A percentile compares a stretch with the other conserved stretches of the same genome.
These are phyloP conservation scores for Neelides folsomi DNA, from an alignment of 2,888 invertebrate genomes.

Conservation along the genomic window DNA sequence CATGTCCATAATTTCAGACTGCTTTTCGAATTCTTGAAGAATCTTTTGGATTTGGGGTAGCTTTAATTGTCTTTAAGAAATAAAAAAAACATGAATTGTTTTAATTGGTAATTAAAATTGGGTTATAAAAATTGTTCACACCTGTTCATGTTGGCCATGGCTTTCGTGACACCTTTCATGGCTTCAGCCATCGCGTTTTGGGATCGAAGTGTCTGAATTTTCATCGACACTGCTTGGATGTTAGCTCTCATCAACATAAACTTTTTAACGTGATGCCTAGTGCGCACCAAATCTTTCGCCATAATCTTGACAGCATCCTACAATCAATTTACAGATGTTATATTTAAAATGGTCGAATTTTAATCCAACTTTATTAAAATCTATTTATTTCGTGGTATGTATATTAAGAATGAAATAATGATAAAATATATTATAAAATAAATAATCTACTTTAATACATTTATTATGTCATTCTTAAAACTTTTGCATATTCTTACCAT, in stretches of 20 bases:
- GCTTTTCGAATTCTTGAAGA: constrained; percentile 93
- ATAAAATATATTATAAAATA: too few relatives aligned
- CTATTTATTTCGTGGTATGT: too few relatives aligned
- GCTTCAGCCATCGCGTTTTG: constrained; percentile 99
- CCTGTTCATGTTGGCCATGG: constrained; percentile 96
- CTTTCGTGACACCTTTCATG: constrained; percentile 96
- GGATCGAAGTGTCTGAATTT: constrained; percentile 92
- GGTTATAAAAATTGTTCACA: constrained; percentile 36
- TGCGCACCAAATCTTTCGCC: constrained; percentile 96
- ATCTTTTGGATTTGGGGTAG: constrained; percentile 98
- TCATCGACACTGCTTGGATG: constrained; percentile 92
- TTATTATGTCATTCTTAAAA: too few relatives aligned
- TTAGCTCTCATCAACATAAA: constrained; percentile 99
- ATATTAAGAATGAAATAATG: too few relatives aligned
- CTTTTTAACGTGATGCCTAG: constrained; percentile 85
- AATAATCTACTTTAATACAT: too few relatives aligned
- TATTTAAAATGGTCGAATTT: too few relatives aligned
- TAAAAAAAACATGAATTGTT: constrained; percentile 6
- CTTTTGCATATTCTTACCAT: constrained; percentile 56
- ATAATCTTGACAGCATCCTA: constrained; percentile 98
- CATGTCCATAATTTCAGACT: constrained; percentile 99
- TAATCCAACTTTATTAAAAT: too few relatives aligned
- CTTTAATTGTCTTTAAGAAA: constrained; percentile 59
- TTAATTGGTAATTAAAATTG: too few relatives aligned
- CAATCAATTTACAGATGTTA: too few relatives aligned